Percentiles rank a stretch among this genome's conserved stretches.
These are phyloP conservation scores for Callospermophilus lateralis DNA, from an alignment of 2,113 vertebrate genomes.

Conservation along the genomic window DNA sequence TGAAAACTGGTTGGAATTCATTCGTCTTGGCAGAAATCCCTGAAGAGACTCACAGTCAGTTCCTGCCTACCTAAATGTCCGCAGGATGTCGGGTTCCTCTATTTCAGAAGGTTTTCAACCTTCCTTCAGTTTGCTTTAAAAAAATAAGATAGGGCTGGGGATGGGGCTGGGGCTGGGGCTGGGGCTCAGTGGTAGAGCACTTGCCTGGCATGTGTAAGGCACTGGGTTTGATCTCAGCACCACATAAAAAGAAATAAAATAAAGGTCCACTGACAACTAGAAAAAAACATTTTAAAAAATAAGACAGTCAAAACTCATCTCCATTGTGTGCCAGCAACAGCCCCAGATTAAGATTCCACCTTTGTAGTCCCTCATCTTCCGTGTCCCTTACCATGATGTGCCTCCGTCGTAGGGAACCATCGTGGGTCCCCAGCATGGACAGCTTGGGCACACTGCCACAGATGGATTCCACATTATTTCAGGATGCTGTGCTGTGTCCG, in stretches of 20 bases:
- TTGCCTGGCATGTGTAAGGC: too few relatives aligned
- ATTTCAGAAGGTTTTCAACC: background rate
- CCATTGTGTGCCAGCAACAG: background rate
- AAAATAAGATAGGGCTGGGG: too few relatives aligned
- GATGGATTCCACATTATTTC: background rate
- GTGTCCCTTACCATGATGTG: background rate
- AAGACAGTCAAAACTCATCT: background rate
- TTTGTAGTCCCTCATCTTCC: background rate
- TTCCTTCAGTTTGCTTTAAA: background rate
- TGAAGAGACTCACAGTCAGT: background rate
- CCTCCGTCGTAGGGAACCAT: background rate
- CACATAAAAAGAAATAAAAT: too few relatives aligned
- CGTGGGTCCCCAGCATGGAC: background rate
- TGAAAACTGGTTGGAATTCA: background rate
- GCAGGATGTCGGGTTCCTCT: background rate
- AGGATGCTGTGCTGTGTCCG: background rate
- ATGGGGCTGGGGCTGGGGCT: too few relatives aligned
- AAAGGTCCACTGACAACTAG: too few relatives aligned
- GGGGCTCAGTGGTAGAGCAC: too few relatives aligned
- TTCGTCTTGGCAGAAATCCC: slow-evolving; percentile 6
- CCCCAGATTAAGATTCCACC: too few relatives aligned
- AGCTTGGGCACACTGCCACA: background rate
- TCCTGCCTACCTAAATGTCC: background rate
- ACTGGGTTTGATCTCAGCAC: too few relatives aligned
- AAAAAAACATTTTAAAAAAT: background rate